Percentiles rank a stretch among this genome's conserved stretches.
These are phyloP conservation scores for Brachionus manjavacas DNA, from an alignment of 1,140 invertebrate genomes.

Conservation along the genomic window DNA sequence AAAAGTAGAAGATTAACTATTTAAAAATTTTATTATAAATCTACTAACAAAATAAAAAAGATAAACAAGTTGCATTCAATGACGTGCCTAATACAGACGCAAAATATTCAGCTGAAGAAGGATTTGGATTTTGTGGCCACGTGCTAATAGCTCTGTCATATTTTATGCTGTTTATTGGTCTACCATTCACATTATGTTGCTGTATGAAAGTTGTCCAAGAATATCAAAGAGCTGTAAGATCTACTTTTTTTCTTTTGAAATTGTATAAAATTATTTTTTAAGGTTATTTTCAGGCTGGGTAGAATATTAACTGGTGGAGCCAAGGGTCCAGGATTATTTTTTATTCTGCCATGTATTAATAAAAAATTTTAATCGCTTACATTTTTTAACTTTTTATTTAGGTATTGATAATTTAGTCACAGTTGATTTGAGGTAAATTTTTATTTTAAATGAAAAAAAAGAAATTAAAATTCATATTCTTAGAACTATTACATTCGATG, in stretches of 20 bases:
- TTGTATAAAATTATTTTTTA: background rate
- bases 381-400: background rate
- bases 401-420: conserved; percentile 41
- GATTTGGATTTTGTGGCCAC: conserved; percentile 33
- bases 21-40: background rate
- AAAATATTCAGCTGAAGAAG: conserved; percentile 40
- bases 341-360: conserved; percentile 43
- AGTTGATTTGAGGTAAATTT: conserved; percentile 43
- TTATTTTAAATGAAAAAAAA: background rate
- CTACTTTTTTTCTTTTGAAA: background rate
- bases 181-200: conserved; percentile 39
- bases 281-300: conserved; percentile 44
- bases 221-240: conserved; percentile 42
- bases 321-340: conserved; percentile 44
- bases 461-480: background rate
- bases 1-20: background rate
- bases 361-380: background rate
- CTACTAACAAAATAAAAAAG: background rate
- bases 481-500: conserved; percentile 44
- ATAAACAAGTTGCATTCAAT: conserved; percentile 25
- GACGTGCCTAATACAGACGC: conserved; percentile 26
- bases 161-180: conserved; percentile 25
- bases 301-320: conserved; percentile 31
- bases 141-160: conserved; percentile 25
- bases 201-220: conserved; percentile 43